A percentile compares a stretch with the other conserved stretches of the same genome.
phyloP scores from a whole-genome alignment of 1,140 invertebrate genomes.

The Aphaenogaster rudis region DNA sequence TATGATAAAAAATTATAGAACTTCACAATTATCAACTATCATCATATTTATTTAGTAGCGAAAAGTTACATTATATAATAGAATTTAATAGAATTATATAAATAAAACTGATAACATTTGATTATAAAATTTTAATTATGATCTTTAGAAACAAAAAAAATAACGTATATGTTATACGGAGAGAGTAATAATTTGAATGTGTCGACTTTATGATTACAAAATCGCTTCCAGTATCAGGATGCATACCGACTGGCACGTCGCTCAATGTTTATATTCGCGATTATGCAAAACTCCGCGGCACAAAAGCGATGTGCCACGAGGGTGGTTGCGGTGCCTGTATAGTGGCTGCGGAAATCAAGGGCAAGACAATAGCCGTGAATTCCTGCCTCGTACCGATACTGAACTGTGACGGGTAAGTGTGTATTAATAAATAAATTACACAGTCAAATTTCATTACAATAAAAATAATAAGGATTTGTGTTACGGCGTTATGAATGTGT shows the following conservation, averaged over 20 bases:
- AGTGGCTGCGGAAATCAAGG: slow-evolving; percentile 88
- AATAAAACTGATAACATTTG: neutral
- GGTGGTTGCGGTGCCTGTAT: slow-evolving; percentile 94
- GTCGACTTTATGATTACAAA: neutral
- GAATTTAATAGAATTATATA: neutral
- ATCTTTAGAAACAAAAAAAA: neutral
- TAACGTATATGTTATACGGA: neutral
- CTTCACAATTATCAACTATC: neutral
- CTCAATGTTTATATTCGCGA: slow-evolving; percentile 91
- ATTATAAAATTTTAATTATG: neutral
- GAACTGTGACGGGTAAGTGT: slow-evolving; percentile 87
- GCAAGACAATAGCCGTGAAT: slow-evolving; percentile 90
- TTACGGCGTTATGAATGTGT: neutral
- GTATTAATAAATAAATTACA: neutral
- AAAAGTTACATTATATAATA: neutral
- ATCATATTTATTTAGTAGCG: neutral
- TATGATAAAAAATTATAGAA: neutral
- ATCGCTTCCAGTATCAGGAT: slow-evolving; percentile 80
- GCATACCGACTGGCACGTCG: slow-evolving; percentile 87
- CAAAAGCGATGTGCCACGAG: slow-evolving; percentile 94
- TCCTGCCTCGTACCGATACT: slow-evolving; percentile 87
- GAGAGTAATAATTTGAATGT: neutral
- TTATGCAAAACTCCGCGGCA: slow-evolving; percentile 90
- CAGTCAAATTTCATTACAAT: neutral
- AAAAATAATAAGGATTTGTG: neutral